These are phyloP conservation scores for Copsychus sechellarum DNA, from an alignment of 2,113 vertebrate genomes.

Conservation along the genomic window DNA sequence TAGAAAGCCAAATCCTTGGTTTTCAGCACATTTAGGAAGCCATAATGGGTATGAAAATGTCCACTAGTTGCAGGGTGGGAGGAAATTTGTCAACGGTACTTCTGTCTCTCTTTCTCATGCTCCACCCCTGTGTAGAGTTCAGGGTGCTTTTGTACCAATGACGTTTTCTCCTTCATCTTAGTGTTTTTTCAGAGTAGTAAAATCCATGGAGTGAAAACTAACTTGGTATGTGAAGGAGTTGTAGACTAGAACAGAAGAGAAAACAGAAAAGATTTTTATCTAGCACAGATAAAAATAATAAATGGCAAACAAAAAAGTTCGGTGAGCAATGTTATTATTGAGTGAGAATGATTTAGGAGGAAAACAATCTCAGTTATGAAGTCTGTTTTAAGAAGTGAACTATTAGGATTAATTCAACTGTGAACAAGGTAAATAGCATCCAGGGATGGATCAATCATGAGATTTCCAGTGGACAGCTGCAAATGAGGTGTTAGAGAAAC, in stretches of 20 bases:
- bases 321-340: not conserved
- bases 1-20: not conserved
- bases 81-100: not conserved
- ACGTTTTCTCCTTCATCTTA: not conserved
- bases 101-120: not conserved
- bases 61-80: not conserved
- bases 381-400: not conserved
- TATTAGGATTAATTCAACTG: not conserved
- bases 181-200: not conserved
- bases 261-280: not conserved
- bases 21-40: not conserved
- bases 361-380: not conserved
- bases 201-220: not conserved
- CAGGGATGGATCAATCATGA: not conserved
- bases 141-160: not conserved
- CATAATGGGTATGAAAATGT: not conserved
- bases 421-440: not conserved
- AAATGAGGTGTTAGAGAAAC: not conserved
- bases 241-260: not conserved
- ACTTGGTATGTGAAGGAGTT: not conserved
- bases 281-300: not conserved
- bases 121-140: not conserved
- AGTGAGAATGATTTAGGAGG: not conserved
- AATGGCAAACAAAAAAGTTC: not conserved
- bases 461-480: not conserved